A percentile compares a stretch with the other conserved stretches of the same genome.
Evolutionary conservation across 2,797 vertebrate species (phyloP).

Genomic region (Micromesistius poutassou): DNA sequence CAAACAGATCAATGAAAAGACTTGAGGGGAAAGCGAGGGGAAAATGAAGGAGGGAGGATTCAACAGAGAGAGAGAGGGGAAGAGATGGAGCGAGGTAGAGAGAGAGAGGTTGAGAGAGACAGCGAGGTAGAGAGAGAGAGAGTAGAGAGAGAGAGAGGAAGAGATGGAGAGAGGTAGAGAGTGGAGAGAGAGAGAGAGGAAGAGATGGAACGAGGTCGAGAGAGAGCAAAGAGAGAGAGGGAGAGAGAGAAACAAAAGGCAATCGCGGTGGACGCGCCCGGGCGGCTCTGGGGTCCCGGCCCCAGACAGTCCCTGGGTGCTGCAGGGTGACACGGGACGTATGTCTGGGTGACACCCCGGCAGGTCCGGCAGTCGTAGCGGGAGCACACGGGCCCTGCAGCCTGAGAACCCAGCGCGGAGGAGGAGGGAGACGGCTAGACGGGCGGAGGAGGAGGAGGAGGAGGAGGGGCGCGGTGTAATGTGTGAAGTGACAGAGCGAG

Average conservation of each 20-base stretch:
- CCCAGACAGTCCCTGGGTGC: conserved; percentile 42
- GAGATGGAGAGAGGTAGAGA: not conserved
- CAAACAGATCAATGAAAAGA: not conserved
- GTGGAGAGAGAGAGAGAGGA: conserved; percentile 21
- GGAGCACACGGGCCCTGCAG: conserved; percentile 59
- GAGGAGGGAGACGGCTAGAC: conserved; percentile 31
- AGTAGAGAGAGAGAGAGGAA: not conserved
- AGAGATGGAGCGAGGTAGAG: not conserved
- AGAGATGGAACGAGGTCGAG: conserved; percentile 1
- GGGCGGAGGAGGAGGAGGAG: not conserved
- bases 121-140: not conserved
- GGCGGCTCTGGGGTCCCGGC: conserved; percentile 54
- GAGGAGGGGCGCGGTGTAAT: conserved; percentile 26
- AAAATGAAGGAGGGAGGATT: not conserved
- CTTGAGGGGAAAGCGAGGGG: not conserved
- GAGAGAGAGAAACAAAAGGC: not conserved
- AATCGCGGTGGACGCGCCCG: conserved; percentile 47
- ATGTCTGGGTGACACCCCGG: conserved; percentile 70
- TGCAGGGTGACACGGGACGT: conserved; percentile 67
- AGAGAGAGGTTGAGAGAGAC: conserved; percentile 1
- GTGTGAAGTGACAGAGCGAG: conserved; percentile 69
- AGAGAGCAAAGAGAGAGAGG: not conserved
- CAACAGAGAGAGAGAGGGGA: conserved; percentile 20
- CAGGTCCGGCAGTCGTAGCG: conserved; percentile 68
- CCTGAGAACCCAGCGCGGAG: conserved; percentile 34